phyloP scores from a whole-genome alignment of 2,888 invertebrate species.

The Hydropsyche betteni region DNA sequence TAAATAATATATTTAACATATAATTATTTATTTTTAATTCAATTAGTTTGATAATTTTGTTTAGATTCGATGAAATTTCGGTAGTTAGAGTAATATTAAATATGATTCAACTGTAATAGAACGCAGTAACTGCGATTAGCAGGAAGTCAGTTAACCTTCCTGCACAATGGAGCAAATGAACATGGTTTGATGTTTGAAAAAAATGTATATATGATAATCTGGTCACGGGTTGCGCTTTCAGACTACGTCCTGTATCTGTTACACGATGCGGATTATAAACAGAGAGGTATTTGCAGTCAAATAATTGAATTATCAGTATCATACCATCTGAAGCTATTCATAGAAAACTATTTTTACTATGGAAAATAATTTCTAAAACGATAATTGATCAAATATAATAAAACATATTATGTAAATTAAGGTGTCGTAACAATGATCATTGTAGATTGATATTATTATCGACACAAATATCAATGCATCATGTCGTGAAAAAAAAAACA shows the following conservation, averaged over 20 bases:
- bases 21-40: no score
- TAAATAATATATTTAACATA: no score
- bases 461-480: no score
- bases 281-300: no score
- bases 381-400: background rate
- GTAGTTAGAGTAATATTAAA: background rate
- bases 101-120: slow-evolving; percentile 2
- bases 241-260: slow-evolving; percentile 33
- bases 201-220: slow-evolving; percentile 38
- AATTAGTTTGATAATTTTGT: no score
- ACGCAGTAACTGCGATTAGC: slow-evolving; percentile 37
- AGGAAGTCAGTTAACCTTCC: slow-evolving; percentile 51
- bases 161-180: slow-evolving; percentile 50
- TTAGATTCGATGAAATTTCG: no score
- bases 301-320: background rate
- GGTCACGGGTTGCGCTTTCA: slow-evolving; percentile 41
- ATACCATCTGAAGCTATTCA: background rate
- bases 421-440: background rate
- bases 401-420: no score
- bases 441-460: no score
- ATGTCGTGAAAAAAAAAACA: background rate
- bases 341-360: slow-evolving; percentile 6
- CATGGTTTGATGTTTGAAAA: slow-evolving; percentile 39
- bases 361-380: background rate
- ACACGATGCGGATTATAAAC: no score